Evolutionary conservation across 2,888 invertebrate species (phyloP).

Genomic region (Monopis laevigella): DNA sequence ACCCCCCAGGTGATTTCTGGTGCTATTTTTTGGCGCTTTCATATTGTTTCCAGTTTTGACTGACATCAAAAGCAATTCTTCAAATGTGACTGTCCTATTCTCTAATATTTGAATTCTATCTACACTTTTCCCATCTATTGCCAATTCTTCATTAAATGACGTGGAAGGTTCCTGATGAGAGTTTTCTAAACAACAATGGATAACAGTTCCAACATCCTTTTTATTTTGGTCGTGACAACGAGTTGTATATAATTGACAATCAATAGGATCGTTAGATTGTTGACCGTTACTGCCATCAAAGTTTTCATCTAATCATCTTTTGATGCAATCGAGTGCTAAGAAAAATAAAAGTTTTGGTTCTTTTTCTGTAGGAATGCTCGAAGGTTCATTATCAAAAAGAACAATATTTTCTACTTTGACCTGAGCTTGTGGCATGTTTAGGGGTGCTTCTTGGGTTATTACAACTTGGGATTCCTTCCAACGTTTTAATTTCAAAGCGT

Average conservation of each 20-base stretch:
- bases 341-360: background rate
- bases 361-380: conserved; percentile 11
- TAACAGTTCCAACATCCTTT: background rate
- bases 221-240: background rate
- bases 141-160: background rate
- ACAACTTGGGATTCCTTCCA: conserved; percentile 16
- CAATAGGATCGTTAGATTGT: background rate
- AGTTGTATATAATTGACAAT: background rate
- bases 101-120: conserved; percentile 6
- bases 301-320: no score
- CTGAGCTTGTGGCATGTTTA: background rate
- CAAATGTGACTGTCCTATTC: conserved; percentile 19
- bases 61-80: conserved; percentile 21
- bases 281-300: no score
- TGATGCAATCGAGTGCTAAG: background rate
- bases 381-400: no score
- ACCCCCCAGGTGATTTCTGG: no score
- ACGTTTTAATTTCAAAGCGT: conserved; percentile 14
- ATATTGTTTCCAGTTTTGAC: conserved; percentile 18
- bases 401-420: no score
- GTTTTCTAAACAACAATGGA: background rate
- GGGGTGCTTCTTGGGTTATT: background rate
- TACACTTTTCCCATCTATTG: background rate
- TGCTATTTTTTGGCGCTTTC: no score
- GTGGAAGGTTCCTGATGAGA: background rate